Conservation (phyloP, 2,113 vertebrate genomes). For the Mormyrus lacerda region DNA sequence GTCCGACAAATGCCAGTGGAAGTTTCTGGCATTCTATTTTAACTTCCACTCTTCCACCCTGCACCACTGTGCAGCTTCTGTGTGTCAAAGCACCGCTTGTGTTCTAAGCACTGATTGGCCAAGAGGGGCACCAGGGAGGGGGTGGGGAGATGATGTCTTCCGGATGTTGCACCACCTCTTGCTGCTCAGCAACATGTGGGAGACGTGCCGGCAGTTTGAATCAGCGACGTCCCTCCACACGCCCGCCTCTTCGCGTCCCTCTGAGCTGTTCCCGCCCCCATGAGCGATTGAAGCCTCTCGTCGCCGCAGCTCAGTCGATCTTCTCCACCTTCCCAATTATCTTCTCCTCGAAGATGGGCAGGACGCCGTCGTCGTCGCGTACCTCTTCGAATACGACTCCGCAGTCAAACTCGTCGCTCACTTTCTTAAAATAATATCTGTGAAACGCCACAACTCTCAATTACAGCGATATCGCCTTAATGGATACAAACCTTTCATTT, state of each 20-base stretch:
- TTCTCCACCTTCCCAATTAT: conserved; percentile 95
- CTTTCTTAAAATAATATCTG: conserved; percentile 98
- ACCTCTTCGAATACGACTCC: conserved; percentile 95
- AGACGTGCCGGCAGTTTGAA: not conserved
- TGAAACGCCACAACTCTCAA: not conserved
- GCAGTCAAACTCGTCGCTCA: conserved; percentile 92
- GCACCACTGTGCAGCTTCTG: conserved; percentile 13
- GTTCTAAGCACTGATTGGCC: conserved; percentile 14
- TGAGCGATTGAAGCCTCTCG: conserved; percentile 36
- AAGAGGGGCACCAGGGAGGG: conserved; percentile 11
- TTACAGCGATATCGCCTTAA: not conserved
- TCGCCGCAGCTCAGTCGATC: conserved; percentile 69
- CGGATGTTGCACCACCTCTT: not conserved
- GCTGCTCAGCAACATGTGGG: not conserved
- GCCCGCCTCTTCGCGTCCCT: conserved; percentile 7
- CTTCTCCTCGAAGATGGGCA: conserved; percentile 90
- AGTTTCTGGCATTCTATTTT: conserved; percentile 27
- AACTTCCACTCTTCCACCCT: conserved; percentile 4
- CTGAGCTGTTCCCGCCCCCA: conserved; percentile 47
- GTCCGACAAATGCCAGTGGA: conserved; percentile 27
- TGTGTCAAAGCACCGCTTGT: conserved; percentile 25
- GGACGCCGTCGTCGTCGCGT: conserved; percentile 74
- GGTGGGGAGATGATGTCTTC: not conserved
- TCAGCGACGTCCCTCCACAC: not conserved
- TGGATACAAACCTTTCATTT: not conserved